phyloP scores from a whole-genome alignment of 2,797 vertebrate species.

The Chrysocyon brachyurus region DNA sequence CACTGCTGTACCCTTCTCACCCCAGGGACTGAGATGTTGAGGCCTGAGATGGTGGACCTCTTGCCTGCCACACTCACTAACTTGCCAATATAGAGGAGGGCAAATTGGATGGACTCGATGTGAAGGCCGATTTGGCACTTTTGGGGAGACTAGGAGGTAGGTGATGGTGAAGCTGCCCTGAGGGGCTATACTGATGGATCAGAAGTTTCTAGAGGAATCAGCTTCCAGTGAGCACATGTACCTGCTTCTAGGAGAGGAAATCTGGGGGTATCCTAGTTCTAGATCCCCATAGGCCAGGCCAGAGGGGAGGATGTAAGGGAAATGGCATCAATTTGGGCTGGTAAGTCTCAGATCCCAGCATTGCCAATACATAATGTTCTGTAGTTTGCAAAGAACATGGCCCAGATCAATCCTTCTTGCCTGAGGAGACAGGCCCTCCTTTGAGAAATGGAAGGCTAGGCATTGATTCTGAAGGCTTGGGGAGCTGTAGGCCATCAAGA shows the following conservation, averaged over 20 bases:
- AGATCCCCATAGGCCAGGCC: not conserved
- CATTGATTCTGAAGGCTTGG: not conserved
- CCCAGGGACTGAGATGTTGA: not conserved
- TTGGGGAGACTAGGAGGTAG: not conserved
- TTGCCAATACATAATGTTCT: not conserved
- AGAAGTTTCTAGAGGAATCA: slow-evolving; percentile 10
- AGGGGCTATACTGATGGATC: not conserved
- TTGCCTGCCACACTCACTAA: not conserved
- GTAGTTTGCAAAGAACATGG: not conserved
- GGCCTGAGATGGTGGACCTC: not conserved
- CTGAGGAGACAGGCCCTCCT: not conserved
- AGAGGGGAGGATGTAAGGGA: not conserved
- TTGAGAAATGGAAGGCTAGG: not conserved
- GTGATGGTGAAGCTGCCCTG: slow-evolving; percentile 25
- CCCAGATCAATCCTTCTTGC: not conserved
- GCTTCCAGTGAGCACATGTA: not conserved
- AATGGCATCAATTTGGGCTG: not conserved
- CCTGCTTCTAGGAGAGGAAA: not conserved
- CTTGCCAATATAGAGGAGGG: not conserved
- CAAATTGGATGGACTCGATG: not conserved
- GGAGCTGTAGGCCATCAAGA: not conserved
- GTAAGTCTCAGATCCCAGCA: not conserved
- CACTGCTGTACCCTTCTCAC: not conserved
- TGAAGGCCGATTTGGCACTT: slow-evolving; percentile 10
- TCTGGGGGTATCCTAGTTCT: not conserved